Percentiles rank a stretch among this genome's conserved stretches.
Conservation (phyloP, 1,140 invertebrate species). For the Elymnias hypermnestra region DNA sequence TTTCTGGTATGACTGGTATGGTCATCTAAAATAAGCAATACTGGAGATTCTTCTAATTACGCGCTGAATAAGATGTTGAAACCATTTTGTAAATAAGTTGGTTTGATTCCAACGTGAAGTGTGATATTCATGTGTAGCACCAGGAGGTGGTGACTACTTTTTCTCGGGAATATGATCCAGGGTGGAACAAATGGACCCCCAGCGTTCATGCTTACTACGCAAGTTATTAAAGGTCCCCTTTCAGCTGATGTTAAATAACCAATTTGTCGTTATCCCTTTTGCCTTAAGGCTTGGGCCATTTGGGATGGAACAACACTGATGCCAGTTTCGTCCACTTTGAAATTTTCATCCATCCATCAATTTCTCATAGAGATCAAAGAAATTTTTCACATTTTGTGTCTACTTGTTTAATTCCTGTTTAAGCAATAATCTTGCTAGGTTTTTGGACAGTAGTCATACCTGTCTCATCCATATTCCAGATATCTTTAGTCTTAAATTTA, state of each 20-base stretch:
- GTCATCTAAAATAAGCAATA: conserved; percentile 10
- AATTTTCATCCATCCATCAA: too few relatives aligned
- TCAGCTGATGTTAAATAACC: conserved; percentile 15
- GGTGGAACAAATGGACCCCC: conserved; percentile 41
- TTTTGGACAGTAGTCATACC: too few relatives aligned
- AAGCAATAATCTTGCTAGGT: too few relatives aligned
- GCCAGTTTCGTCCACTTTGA: too few relatives aligned
- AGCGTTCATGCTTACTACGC: conserved; percentile 30
- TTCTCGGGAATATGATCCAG: conserved; percentile 49
- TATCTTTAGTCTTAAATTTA: too few relatives aligned
- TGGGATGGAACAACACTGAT: conserved; percentile 15
- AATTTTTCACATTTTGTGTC: too few relatives aligned
- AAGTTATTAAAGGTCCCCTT: conserved; percentile 21
- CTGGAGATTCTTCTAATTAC: conserved; percentile 12
- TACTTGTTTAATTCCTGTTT: conserved; percentile 19
- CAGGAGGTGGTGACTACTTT: conserved; percentile 38
- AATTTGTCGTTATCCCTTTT: conserved; percentile 14
- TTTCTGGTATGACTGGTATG: conserved; percentile 20
- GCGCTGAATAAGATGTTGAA: conserved; percentile 14
- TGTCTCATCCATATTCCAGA: too few relatives aligned
- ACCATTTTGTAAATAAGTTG: conserved; percentile 15
- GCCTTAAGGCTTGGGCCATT: too few relatives aligned
- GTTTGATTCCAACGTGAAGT: conserved; percentile 30
- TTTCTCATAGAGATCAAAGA: too few relatives aligned
- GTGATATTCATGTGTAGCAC: conserved; percentile 42